Evolutionary conservation across 2,888 invertebrate species (phyloP), one percentile per base, ranked within the genome.

Genomic region (Cantharis nigra): DNA sequence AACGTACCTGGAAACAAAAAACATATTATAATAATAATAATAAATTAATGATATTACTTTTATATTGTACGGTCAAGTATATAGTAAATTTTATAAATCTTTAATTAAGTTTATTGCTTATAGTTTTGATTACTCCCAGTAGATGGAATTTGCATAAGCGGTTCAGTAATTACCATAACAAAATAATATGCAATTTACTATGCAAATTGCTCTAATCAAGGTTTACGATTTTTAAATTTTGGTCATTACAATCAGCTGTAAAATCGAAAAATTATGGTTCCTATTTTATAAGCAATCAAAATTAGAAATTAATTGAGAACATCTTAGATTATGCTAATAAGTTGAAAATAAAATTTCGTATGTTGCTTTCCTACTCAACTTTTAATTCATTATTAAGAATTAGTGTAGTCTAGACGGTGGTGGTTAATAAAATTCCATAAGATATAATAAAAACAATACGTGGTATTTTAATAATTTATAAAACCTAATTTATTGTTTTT

Each of bases 1-100:
- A 83, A 89, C 89, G 80, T 89, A 89, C 83, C 89, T 89, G 85
- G n/a, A 87, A 83, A 75, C 75, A 74, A 79, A 67, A 69, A 63
- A 64, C n/a, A n/a, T n/a, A n/a, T n/a, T 16, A 33, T 3, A 0
- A 3, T 3, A 30, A 10, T 30, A 30, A 11, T 30, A 30, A 64
- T 20, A 64, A 64, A 14, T n/a, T 49, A 70, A 70, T 70, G 13
- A 0, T 30, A 30, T 30, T 30, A 30, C 10, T 26, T 26, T 26
- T 26, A 26, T 26, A 26, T 26, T 26, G 26, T 30, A 10, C 28
- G 3, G 28, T 30, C 1, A 30, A 30, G 16, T 9, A 62, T 9
- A 62, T 3, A 20, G 62, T 49, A n/a, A 18, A 49, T 49, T 49
- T 49, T 49, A 49, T 49, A 2, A 3, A 49, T 49, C n/a, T 49